Evolutionary conservation across 2,888 invertebrate genomes (phyloP), one percentile per base, ranked within the genome.

Genomic region (Sarcophaga caerulescens): DNA sequence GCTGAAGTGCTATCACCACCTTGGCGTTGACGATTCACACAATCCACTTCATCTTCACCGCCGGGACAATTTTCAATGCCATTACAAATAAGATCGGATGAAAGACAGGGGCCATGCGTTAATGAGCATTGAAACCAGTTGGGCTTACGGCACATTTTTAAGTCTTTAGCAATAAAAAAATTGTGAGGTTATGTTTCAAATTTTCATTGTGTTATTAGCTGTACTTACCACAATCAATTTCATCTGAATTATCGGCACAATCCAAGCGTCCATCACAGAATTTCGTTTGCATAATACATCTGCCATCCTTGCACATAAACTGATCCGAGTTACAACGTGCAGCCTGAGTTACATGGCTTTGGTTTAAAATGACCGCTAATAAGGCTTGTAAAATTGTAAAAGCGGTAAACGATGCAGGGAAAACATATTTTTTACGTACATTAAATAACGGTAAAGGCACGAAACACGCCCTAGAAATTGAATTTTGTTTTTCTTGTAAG

Each of bases 1-100:
- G 35, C 85, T 5, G 76, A 78, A 4, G 63, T 74, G 0, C 78
- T 87, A 69, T 35, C 35, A 35, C 35, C 35, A 35, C 8, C 35
- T 8, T 8, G 6, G 8, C 89, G 63, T 4, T 44, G 44, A 5
- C n/a, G 47, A 1, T 80, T 84, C 1, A 88, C 89, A 70, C 93
- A 93, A 57, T 90, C 78, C 17, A 88, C 68, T 89, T 96, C 96
- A 89, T 96, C 96, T 84, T 95, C 95, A 3, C 94, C 95, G 89
- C 96, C 96, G 0, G 94, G 93, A 89, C 96, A 96, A 89, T 96
- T 96, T 0, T 93, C 92, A 71, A 94, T 94, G 17, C 95, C 95
- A 93, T 97, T 96, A 93, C 97, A 97, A 5, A 96, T 93, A 95
- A 96, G 96, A 8, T 93, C 91, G 68, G 93, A 92, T 0, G 96